Conservation (phyloP, 2,888 invertebrate genomes). For the Meteorus colon region DNA sequence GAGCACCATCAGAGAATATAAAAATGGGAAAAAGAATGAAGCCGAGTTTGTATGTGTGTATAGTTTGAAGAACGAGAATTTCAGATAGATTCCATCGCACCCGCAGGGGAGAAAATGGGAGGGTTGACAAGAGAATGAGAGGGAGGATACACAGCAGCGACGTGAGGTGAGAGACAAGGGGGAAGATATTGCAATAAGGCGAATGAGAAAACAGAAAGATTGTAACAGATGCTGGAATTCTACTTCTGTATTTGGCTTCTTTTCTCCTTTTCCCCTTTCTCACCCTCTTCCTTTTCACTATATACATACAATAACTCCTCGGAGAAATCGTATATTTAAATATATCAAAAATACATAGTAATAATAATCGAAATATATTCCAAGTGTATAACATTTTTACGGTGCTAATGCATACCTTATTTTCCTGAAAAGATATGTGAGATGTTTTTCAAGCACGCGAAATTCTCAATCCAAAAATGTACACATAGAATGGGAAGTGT, state of each 20-base stretch:
- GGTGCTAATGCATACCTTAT: too few relatives aligned
- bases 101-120: constrained; percentile 8
- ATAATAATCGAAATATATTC: too few relatives aligned
- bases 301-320: background rate
- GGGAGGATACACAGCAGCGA: constrained; percentile 31
- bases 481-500: too few relatives aligned
- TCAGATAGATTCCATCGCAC: constrained; percentile 18
- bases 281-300: constrained; percentile 8
- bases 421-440: too few relatives aligned
- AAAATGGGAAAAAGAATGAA: background rate
- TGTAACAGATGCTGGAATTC: constrained; percentile 67
- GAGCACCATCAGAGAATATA: background rate
- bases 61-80: constrained; percentile 43
- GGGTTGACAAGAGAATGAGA: constrained; percentile 30
- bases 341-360: too few relatives aligned
- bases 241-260: constrained; percentile 56
- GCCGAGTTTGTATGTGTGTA: constrained; percentile 33
- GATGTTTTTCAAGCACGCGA: too few relatives aligned
- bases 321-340: too few relatives aligned
- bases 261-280: constrained; percentile 50
- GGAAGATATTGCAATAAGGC: constrained; percentile 60
- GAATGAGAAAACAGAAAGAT: constrained; percentile 67
- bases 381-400: too few relatives aligned
- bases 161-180: constrained; percentile 32
- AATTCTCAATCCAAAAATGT: too few relatives aligned